phyloP scores from a whole-genome alignment of 2,113 vertebrate genomes.

The Calonectris borealis region DNA sequence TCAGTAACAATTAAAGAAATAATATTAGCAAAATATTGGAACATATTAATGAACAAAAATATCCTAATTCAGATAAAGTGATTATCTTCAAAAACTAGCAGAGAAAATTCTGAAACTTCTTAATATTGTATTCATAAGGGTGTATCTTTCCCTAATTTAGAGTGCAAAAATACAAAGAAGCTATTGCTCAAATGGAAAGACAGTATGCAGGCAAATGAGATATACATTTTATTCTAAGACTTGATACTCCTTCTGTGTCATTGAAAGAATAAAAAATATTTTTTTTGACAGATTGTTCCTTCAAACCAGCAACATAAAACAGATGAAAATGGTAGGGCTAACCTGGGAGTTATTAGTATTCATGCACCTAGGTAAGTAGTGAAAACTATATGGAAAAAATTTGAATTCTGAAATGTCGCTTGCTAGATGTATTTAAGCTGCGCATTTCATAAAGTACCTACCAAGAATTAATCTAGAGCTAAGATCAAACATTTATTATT shows the following conservation, averaged over 20 bases:
- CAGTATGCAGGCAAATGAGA: not conserved
- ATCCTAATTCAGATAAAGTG: not conserved
- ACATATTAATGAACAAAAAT: not conserved
- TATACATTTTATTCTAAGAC: not conserved
- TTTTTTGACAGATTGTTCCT: conserved; percentile 67
- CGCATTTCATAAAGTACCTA: not conserved
- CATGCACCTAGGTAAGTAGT: conserved; percentile 84
- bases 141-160: not conserved
- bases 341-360: conserved; percentile 77
- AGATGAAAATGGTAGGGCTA: conserved; percentile 80
- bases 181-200: not conserved
- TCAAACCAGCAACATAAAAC: conserved; percentile 76
- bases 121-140: not conserved
- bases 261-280: not conserved
- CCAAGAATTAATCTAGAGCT: not conserved
- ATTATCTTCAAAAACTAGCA: not conserved
- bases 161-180: not conserved
- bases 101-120: not conserved
- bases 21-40: not conserved
- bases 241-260: not conserved
- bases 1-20: not conserved
- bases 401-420: not conserved
- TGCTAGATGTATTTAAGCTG: not conserved
- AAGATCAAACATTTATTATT: not conserved
- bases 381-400: not conserved